Conservation (phyloP, 30 jellyfish, hydroid and myxozoan species). For the Pseudorhiza aurosa region DNA sequence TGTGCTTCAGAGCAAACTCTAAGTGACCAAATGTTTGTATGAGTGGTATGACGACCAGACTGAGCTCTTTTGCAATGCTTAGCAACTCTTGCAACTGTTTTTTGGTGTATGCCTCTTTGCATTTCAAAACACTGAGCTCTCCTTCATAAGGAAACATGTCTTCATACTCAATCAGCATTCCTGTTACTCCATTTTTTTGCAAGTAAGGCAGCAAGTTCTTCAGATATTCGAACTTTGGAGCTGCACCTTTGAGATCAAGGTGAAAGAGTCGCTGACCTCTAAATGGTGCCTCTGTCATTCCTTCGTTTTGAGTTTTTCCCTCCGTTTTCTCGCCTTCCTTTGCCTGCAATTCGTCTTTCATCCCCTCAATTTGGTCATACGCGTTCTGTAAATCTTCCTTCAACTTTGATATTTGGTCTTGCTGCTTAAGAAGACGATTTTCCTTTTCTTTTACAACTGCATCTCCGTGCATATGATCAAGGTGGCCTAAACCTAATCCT, state of each 20-base stretch:
- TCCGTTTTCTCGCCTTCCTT: conserved; percentile 3
- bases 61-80: conserved; percentile 61
- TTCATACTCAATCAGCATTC: conserved; percentile 88
- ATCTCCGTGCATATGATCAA: conserved; percentile 35
- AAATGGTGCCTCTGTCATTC: conserved; percentile 10
- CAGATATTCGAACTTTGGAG: conserved; percentile 79
- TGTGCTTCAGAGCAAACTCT: conserved; percentile 89
- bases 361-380: conserved; percentile 1
- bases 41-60: conserved; percentile 75
- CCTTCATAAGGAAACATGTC: conserved; percentile 88
- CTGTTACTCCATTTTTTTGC: conserved; percentile 76
- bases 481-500: conserved; percentile 58
- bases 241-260: conserved; percentile 92
- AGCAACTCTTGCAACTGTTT: conserved; percentile 54
- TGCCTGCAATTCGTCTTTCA: conserved; percentile 13
- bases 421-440: background rate
- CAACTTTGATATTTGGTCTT: conserved; percentile 17
- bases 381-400: conserved; percentile 3
- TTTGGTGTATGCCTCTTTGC: conserved; percentile 76
- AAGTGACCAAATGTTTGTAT: conserved; percentile 96
- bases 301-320: background rate
- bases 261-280: conserved; percentile 83
- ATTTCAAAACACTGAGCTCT: conserved; percentile 52
- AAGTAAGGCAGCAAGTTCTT: conserved; percentile 51
- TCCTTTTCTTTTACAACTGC: background rate